Conservation (phyloP, 2,888 invertebrate genomes). For the Scaptomyza cyrtandrae region DNA sequence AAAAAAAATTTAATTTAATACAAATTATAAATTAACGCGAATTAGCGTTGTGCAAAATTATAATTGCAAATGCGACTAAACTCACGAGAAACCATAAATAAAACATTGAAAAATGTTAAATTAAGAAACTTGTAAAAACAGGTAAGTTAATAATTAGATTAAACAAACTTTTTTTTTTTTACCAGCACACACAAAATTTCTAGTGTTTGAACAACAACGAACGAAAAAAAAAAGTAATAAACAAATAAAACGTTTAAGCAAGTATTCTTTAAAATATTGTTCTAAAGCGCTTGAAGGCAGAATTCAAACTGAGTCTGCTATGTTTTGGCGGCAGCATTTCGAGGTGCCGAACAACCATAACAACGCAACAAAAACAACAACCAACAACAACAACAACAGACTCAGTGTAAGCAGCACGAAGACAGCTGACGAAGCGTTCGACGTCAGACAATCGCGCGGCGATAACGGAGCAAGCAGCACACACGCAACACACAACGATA, state of each 20-base stretch:
- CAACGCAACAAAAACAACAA: background rate
- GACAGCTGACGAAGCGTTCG: constrained; percentile 35
- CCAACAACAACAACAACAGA: constrained; percentile 15
- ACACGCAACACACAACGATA: constrained; percentile 1
- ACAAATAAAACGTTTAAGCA: constrained; percentile 2
- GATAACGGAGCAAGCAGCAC: constrained; percentile 36
- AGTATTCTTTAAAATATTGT: constrained; percentile 43
- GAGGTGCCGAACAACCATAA: constrained; percentile 37
- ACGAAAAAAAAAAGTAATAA: constrained; percentile 1
- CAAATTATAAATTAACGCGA: constrained; percentile 7
- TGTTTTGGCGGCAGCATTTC: constrained; percentile 65
- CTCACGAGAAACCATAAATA: background rate
- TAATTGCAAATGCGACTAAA: constrained; percentile 48
- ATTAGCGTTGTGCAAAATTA: constrained; percentile 34
- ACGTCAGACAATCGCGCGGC: constrained; percentile 26
- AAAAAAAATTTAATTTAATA: background rate
- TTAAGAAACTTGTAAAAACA: background rate
- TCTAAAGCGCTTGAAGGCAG: constrained; percentile 82
- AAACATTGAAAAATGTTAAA: background rate
- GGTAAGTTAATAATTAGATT: constrained; percentile 13
- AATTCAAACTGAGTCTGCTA: constrained; percentile 82
- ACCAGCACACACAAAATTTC: constrained; percentile 4
- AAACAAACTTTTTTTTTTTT: constrained; percentile 13
- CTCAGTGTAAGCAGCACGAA: constrained; percentile 25
- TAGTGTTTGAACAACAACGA: constrained; percentile 4